Conservation (phyloP, 2,797 vertebrate genomes). For the Ctenopoma kingsleyae region DNA sequence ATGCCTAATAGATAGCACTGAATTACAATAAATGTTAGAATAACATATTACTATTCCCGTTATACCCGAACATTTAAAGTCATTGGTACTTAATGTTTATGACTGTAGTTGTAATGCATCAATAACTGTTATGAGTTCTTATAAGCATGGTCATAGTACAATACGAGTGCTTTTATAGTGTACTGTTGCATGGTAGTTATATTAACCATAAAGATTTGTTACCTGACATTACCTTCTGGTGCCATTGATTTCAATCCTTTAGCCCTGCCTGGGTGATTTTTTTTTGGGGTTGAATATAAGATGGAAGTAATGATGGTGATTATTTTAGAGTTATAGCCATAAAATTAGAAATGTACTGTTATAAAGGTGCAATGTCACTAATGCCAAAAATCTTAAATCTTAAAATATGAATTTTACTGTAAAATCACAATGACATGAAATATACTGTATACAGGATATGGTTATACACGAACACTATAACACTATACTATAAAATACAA, state of each 20-base stretch:
- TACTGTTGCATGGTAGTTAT: slow-evolving; percentile 28
- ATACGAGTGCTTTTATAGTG: slow-evolving; percentile 18
- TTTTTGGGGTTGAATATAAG: slow-evolving; percentile 12
- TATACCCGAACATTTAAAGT: neutral
- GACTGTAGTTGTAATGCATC: slow-evolving; percentile 36
- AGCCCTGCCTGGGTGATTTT: slow-evolving; percentile 9
- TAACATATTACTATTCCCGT: neutral
- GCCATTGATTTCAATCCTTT: slow-evolving; percentile 28
- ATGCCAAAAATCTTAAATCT: neutral
- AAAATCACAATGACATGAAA: neutral
- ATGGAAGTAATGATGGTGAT: slow-evolving; percentile 13
- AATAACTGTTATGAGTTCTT: slow-evolving; percentile 26
- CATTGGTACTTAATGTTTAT: slow-evolving; percentile 16
- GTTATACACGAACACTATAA: neutral
- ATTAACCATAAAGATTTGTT: slow-evolving; percentile 45
- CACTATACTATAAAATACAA: neutral
- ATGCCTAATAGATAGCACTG: neutral
- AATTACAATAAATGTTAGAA: neutral
- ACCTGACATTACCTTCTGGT: slow-evolving; percentile 41
- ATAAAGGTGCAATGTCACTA: neutral
- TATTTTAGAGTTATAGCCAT: slow-evolving; percentile 1
- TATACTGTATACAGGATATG: neutral
- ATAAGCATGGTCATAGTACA: slow-evolving; percentile 6
- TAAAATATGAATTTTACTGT: neutral
- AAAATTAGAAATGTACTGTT: slow-evolving; percentile 4